Evolutionary conservation across 1,140 invertebrate genomes (phyloP).

Genomic region (Gonioctena quinquepunctata): DNA sequence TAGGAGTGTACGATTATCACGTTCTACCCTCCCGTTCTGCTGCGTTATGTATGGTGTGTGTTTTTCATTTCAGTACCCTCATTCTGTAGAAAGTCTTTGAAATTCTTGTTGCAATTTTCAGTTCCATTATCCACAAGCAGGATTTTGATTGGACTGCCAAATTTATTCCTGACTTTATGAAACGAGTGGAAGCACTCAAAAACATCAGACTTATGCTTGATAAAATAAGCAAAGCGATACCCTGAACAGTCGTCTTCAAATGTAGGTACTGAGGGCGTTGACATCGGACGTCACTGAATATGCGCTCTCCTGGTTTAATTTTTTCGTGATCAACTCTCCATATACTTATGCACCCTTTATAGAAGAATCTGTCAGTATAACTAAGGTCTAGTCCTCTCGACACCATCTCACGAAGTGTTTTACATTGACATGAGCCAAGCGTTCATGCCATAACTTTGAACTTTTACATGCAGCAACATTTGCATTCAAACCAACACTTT

Average conservation of each 20-base stretch:
- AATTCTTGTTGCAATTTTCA: neutral
- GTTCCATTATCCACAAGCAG: neutral
- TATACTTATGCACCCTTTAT: conserved; percentile 5
- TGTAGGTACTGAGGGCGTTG: neutral
- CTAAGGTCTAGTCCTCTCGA: neutral
- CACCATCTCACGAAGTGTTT: neutral
- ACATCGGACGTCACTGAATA: conserved; percentile 23
- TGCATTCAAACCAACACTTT: neutral
- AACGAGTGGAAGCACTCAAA: conserved; percentile 22
- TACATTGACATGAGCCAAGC: neutral
- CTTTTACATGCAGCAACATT: neutral
- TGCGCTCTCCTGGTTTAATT: conserved; percentile 6
- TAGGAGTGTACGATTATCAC: neutral
- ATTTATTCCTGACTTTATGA: neutral
- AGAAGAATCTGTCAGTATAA: conserved; percentile 9
- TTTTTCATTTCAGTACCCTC: neutral
- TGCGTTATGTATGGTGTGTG: neutral
- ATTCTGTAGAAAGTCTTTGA: neutral
- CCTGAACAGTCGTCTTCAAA: neutral
- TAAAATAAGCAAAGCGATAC: neutral
- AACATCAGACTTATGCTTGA: neutral
- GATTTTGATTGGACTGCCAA: neutral
- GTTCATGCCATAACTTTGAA: neutral
- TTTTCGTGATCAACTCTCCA: neutral
- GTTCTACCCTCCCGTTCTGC: neutral